phyloP scores from a whole-genome alignment of 2,797 vertebrate species.

The Sparidentex hasta region DNA sequence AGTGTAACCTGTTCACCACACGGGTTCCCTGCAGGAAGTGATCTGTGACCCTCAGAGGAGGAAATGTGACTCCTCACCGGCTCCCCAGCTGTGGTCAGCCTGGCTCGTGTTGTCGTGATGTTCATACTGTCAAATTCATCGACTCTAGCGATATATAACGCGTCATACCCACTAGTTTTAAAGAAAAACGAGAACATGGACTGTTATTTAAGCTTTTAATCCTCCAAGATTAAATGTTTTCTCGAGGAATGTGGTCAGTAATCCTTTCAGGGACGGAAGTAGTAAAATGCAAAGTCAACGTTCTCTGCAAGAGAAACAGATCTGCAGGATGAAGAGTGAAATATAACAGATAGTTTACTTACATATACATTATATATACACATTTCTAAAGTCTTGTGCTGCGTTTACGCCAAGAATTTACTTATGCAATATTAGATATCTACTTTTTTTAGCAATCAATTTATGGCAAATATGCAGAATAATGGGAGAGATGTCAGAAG shows the following conservation, averaged over 20 bases:
- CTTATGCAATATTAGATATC: too few species aligned
- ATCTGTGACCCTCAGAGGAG: constrained; percentile 29
- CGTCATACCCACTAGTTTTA: not conserved
- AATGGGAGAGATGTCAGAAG: not conserved
- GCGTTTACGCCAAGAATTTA: too few species aligned
- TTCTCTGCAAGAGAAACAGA: not conserved
- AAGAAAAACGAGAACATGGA: constrained; percentile 3
- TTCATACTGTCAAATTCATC: not conserved
- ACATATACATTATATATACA: too few species aligned
- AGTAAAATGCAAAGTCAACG: not conserved
- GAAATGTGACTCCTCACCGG: constrained; percentile 39
- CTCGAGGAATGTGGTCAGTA: not conserved
- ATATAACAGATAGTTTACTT: not conserved
- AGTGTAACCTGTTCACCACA: constrained; percentile 31
- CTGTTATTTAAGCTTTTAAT: not conserved
- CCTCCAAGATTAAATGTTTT: constrained; percentile 3
- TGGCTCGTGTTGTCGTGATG: constrained; percentile 5
- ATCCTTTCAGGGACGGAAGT: not conserved
- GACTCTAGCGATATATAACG: not conserved
- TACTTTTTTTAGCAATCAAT: too few species aligned
- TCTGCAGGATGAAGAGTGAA: not conserved
- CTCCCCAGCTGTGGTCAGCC: constrained; percentile 5
- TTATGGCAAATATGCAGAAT: too few species aligned
- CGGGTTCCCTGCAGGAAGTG: constrained; percentile 18
- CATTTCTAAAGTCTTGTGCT: too few species aligned